A percentile compares a stretch with the other conserved stretches of the same genome.
These are phyloP conservation scores for Patella caerulea DNA, from an alignment of 2,888 invertebrate genomes.

Conservation along the genomic window DNA sequence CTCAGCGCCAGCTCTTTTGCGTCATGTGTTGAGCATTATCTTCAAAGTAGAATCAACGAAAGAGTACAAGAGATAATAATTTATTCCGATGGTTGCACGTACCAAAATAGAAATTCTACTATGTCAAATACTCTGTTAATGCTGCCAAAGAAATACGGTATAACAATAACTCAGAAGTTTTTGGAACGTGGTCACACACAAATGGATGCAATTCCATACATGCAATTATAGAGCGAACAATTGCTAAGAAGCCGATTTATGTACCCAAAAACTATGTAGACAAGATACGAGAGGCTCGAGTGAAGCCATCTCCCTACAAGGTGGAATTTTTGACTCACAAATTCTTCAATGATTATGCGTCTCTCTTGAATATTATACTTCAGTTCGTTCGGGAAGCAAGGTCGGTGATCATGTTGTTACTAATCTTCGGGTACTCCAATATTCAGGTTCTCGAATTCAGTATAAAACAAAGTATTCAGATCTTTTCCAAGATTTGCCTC, in stretches of 20 bases:
- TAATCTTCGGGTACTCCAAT: background rate
- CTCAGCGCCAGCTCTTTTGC: conserved; percentile 19
- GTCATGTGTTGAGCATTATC: conserved; percentile 16
- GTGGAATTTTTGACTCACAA: background rate
- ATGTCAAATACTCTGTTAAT: background rate
- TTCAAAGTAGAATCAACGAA: background rate
- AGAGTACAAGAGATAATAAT: conserved; percentile 22
- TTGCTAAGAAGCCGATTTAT: conserved; percentile 17
- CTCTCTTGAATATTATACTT: conserved; percentile 1
- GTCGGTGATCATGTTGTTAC: background rate
- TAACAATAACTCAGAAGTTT: conserved; percentile 16
- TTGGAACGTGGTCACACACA: conserved; percentile 22
- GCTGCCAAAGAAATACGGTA: background rate
- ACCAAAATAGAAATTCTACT: conserved; percentile 13
- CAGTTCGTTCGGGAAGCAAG: background rate
- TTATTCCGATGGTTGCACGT: conserved; percentile 31
- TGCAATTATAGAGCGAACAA: background rate
- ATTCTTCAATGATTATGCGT: background rate
- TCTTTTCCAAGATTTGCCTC: background rate
- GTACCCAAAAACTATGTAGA: conserved; percentile 20
- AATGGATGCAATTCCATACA: conserved; percentile 26
- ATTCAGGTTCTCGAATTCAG: background rate
- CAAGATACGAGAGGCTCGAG: conserved; percentile 23
- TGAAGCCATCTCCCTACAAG: background rate
- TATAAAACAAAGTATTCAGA: background rate